Percentiles rank a stretch among this genome's conserved stretches.
phyloP scores from a whole-genome alignment of 1,140 invertebrate species.

The Drosophila hydei region DNA sequence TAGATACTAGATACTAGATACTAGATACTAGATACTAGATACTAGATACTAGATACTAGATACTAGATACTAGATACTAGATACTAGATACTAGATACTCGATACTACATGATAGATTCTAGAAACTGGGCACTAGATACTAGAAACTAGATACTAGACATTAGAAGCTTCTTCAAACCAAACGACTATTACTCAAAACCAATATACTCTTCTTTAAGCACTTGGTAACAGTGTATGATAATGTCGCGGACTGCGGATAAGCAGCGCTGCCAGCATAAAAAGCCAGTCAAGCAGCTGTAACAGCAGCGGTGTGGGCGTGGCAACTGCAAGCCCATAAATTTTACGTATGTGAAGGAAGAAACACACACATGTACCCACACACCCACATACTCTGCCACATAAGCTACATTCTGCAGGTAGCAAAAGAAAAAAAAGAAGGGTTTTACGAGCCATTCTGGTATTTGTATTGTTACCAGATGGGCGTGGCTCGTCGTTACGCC shows the following conservation, averaged over 20 bases:
- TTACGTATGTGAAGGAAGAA: conserved; percentile 40
- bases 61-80: too few species aligned
- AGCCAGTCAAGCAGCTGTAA: conserved; percentile 7
- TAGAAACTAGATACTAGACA: too few species aligned
- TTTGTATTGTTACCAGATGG: conserved; percentile 13
- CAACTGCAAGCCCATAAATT: conserved; percentile 65
- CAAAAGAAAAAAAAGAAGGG: too few species aligned
- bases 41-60: too few species aligned
- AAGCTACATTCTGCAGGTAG: conserved; percentile 1
- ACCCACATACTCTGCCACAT: not conserved
- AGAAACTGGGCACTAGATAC: too few species aligned
- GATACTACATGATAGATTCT: too few species aligned
- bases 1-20: too few species aligned
- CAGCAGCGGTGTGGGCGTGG: conserved; percentile 48
- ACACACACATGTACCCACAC: not conserved
- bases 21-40: too few species aligned
- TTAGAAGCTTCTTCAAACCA: too few species aligned
- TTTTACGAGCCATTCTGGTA: conserved; percentile 46
- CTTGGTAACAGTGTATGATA: not conserved
- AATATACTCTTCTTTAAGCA: not conserved
- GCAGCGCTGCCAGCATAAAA: conserved; percentile 35
- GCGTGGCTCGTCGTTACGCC: not conserved
- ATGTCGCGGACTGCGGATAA: conserved; percentile 53
- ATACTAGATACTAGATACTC: too few species aligned
- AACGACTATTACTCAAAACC: too few species aligned